Percentiles rank a stretch among this genome's conserved stretches.
Evolutionary conservation across 2,113 vertebrate genomes (phyloP).

Genomic region (Boulengerochromis microlepis): DNA sequence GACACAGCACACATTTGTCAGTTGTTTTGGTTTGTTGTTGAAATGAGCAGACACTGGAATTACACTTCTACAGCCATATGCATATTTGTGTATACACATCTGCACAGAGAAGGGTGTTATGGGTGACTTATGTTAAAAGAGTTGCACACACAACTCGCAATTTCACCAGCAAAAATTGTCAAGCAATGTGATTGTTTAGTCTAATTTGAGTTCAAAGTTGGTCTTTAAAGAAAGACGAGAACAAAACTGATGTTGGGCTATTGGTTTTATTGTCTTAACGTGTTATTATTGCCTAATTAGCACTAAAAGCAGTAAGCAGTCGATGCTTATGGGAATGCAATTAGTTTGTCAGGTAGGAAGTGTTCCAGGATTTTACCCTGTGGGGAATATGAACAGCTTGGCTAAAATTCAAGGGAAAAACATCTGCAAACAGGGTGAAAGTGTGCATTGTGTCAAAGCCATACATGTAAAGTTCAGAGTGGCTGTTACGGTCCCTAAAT

Average conservation of each 20-base stretch:
- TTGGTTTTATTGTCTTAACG: neutral
- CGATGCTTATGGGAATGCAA: neutral
- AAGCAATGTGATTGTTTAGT: neutral
- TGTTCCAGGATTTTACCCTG: neutral
- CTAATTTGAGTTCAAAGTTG: neutral
- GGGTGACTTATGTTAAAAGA: neutral
- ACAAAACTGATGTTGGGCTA: neutral
- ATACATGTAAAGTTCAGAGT: neutral
- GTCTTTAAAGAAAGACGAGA: neutral
- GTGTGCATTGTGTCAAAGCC: neutral
- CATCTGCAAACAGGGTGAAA: neutral
- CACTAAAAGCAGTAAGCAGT: neutral
- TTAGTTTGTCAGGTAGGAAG: neutral
- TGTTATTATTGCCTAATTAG: neutral
- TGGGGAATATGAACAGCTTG: neutral
- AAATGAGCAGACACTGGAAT: neutral
- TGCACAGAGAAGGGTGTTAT: neutral
- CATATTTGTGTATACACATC: neutral
- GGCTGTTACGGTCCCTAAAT: neutral
- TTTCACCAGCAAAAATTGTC: neutral
- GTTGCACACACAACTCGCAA: neutral
- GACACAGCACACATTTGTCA: neutral
- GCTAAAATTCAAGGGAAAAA: neutral
- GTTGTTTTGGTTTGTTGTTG: neutral
- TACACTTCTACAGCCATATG: rapidly evolving